Percentiles rank a stretch among this genome's conserved stretches.
These are phyloP conservation scores for Cheirogaleus medius DNA, from an alignment of 2,113 vertebrate genomes.

Conservation along the genomic window DNA sequence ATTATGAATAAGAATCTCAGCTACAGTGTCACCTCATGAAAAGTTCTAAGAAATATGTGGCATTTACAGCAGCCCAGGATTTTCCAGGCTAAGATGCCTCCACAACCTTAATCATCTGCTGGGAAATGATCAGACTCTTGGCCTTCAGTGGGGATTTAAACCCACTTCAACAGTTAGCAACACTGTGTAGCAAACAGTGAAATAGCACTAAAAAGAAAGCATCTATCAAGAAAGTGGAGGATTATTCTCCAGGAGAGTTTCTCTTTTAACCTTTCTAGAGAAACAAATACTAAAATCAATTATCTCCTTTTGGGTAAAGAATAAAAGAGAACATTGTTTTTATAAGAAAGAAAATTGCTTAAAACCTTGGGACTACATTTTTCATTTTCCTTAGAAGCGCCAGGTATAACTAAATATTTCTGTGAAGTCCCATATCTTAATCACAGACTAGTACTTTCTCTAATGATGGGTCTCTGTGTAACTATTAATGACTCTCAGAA, in stretches of 20 bases:
- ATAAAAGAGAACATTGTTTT: constrained; percentile 17
- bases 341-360: constrained; percentile 13
- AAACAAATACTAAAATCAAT: constrained; percentile 57
- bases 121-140: neutral
- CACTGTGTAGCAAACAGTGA: neutral
- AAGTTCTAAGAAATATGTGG: neutral
- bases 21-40: neutral
- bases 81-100: neutral
- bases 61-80: neutral
- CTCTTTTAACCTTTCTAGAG: neutral
- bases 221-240: neutral
- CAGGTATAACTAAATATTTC: neutral
- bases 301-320: constrained; percentile 29
- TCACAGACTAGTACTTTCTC: neutral
- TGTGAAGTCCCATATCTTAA: neutral
- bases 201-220: neutral
- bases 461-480: neutral
- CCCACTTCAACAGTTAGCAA: neutral
- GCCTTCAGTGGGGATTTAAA: neutral
- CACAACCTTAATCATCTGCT: neutral
- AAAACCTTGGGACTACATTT: neutral
- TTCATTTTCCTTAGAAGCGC: neutral
- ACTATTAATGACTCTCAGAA: neutral
- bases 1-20: neutral
- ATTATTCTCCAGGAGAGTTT: constrained; percentile 5